Base-by-base conservation (phyloP, 2,113 vertebrate genomes). In the Bolborhynchus lineola region DNA sequence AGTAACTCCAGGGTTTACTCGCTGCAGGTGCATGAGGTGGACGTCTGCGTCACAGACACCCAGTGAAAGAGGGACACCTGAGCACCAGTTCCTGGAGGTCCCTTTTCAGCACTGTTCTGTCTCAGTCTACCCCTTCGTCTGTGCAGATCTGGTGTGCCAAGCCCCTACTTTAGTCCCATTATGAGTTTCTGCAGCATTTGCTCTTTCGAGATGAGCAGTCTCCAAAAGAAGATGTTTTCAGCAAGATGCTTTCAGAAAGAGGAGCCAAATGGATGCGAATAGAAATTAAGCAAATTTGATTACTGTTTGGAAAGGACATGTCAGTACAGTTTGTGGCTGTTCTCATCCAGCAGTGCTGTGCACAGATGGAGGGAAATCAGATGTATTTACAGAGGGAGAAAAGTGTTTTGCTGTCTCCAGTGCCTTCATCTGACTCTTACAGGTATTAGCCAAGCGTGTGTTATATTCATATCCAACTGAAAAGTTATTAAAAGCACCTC, bases 231-330 rank as follows among this genome's bases (percentile, higher is more conserved):
- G 18, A 41, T 0, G 0, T 5, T 41, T 80, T 94, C 23, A 79
- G 52, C 41, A 52, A 10, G 23, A 28, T 52, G 46, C 64, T 91
- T 85, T 82, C 57, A 85, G 63, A 46, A 90, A 59, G 20, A 67
- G 10, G 17, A 57, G 69, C 49, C 53, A 62, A 85, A 82, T 59
- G n/a, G 57, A 72, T 77, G 59, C 31, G 52, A 65, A 79, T 44
- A 72, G 69, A 79, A 92, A 81, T 2, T 4, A 92, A 77, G 44
- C 11, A 87, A 82, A 79, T 80, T 91, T 82, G 52, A 82, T 95
- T 92, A 52, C 69, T 72, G 11, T 57, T 91, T 92, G 70, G 86
- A 90, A 85, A 94, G 81, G 82, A 85, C 63, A 65, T 87, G 82
- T 79, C 15, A 10, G 39, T 85, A 72, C 65, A 69, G 37, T 71